These are phyloP conservation scores for Drosophila lini DNA, from an alignment of 1,140 invertebrate genomes.

Conservation along the genomic window DNA sequence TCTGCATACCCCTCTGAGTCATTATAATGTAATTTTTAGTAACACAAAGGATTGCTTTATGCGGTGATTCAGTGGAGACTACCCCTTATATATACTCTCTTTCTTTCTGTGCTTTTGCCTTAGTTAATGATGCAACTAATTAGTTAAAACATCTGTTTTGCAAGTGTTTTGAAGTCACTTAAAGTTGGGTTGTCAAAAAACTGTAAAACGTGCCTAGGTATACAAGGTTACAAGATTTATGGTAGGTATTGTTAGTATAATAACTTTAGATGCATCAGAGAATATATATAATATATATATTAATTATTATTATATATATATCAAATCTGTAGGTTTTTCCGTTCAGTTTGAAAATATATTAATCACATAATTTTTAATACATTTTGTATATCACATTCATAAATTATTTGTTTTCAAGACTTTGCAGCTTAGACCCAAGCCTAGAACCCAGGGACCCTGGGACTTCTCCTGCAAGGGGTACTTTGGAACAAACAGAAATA, in stretches of 20 bases:
- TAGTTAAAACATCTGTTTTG: neutral
- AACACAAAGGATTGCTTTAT: neutral
- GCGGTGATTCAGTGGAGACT: neutral
- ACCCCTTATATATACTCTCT: neutral
- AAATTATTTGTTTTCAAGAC: neutral
- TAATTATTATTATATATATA: no score
- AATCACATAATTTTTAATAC: no score
- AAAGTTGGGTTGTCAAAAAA: neutral
- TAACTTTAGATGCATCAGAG: no score
- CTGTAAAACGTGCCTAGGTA: no score
- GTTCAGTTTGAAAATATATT: no score
- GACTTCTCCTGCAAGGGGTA: slow-evolving; percentile 7
- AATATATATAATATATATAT: no score
- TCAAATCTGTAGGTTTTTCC: no score
- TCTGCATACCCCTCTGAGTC: slow-evolving; percentile 18
- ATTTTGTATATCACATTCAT: no score
- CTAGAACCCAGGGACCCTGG: neutral
- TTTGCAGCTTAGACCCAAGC: neutral
- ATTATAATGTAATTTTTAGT: neutral
- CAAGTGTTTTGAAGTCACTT: neutral
- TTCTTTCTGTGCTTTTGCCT: neutral
- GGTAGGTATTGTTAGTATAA: no score
- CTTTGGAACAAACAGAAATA: slow-evolving; percentile 17
- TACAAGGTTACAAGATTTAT: no score
- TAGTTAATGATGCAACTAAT: neutral